Percentiles rank a stretch among this genome's conserved stretches.
Conservation (phyloP, 2,888 invertebrate genomes). For the Galerucella nymphaeae region DNA sequence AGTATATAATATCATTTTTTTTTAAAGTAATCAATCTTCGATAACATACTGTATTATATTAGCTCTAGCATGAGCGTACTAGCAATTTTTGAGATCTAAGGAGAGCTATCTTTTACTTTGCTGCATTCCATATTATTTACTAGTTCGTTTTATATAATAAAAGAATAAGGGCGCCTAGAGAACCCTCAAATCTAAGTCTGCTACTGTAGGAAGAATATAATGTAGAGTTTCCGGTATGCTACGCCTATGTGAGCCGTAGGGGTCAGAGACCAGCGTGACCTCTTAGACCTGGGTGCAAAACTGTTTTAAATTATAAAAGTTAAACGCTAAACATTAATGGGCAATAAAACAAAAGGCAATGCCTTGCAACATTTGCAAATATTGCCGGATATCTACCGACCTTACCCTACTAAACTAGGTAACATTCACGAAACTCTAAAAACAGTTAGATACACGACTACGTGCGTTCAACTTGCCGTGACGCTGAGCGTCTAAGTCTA, state of each 20-base stretch:
- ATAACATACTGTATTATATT: background rate
- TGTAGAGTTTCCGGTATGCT: background rate
- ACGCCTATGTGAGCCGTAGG: background rate
- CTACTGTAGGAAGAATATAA: too few species aligned
- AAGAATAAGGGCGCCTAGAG: too few species aligned
- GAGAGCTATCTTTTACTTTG: too few species aligned
- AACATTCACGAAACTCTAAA: slow-evolving; percentile 49
- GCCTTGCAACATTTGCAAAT: slow-evolving; percentile 27
- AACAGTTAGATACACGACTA: slow-evolving; percentile 40
- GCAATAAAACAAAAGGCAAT: slow-evolving; percentile 15
- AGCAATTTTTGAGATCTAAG: too few species aligned
- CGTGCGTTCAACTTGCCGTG: slow-evolving; percentile 49
- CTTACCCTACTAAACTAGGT: slow-evolving; percentile 51
- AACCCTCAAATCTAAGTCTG: too few species aligned
- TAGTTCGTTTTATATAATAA: too few species aligned
- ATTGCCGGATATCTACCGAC: slow-evolving; percentile 50
- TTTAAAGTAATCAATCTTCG: slow-evolving; percentile 6
- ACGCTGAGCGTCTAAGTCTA: slow-evolving; percentile 37
- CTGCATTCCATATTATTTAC: too few species aligned
- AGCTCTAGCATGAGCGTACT: background rate
- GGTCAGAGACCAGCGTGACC: slow-evolving; percentile 21
- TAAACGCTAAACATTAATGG: slow-evolving; percentile 12
- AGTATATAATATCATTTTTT: background rate
- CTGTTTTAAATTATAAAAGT: slow-evolving; percentile 11
- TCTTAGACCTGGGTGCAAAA: slow-evolving; percentile 15